A percentile compares a stretch with the other conserved stretches of the same genome.
phyloP scores from a whole-genome alignment of 2,888 invertebrate genomes.

The Hyposoter dolosus region DNA sequence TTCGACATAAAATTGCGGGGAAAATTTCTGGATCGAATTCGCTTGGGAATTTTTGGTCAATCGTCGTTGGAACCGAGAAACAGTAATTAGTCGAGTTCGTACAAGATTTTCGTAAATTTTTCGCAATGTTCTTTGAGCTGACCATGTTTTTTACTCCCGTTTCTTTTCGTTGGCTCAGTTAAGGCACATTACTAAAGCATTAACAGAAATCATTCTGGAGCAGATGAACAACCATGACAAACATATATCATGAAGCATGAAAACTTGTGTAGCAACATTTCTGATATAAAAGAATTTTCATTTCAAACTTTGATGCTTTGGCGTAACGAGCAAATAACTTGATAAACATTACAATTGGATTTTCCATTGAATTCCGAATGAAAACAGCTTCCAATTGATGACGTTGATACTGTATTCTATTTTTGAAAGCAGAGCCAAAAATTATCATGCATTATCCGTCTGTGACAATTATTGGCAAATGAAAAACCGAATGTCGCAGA shows the following conservation, averaged over 20 bases:
- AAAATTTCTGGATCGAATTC: background rate
- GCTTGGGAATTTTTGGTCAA: conserved; percentile 6
- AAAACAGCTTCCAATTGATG: too few relatives aligned
- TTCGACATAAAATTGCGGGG: background rate
- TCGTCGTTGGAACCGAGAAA: background rate
- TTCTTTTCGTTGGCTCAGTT: background rate
- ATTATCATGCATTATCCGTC: too few relatives aligned
- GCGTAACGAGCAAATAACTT: background rate
- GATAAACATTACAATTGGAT: background rate
- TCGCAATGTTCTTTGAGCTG: background rate
- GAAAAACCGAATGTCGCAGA: too few relatives aligned
- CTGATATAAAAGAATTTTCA: background rate
- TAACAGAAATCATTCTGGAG: background rate
- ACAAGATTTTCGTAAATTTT: background rate
- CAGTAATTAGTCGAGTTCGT: conserved; percentile 8
- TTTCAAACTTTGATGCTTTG: background rate
- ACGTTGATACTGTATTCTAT: too few relatives aligned
- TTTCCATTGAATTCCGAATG: too few relatives aligned
- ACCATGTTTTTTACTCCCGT: background rate
- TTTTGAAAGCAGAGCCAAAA: too few relatives aligned
- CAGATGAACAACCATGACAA: background rate
- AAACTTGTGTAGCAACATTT: background rate
- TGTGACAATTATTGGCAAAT: too few relatives aligned
- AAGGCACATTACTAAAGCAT: background rate
- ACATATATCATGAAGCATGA: background rate